Evolutionary conservation across 2,113 vertebrate genomes (phyloP).

Genomic region (Daubentonia madagascariensis): DNA sequence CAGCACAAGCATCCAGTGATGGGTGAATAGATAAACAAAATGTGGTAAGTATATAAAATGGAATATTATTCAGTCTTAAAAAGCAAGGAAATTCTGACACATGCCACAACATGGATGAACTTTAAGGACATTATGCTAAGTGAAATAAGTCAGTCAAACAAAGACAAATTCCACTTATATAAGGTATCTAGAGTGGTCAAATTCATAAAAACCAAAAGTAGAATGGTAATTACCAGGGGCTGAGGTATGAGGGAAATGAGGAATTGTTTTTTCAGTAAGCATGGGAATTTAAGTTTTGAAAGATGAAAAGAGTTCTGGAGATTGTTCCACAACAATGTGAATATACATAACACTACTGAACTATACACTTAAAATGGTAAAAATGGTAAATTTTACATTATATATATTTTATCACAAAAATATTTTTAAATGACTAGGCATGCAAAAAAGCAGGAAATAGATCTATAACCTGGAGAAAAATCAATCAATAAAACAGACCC

Average conservation of each 20-base stretch:
- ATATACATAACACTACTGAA: neutral
- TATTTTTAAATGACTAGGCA: neutral
- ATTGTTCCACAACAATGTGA: neutral
- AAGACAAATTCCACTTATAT: neutral
- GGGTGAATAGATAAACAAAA: neutral
- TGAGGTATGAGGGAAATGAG: neutral
- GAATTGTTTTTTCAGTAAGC: neutral
- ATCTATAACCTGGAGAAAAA: neutral
- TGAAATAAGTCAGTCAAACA: neutral
- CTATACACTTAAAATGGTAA: neutral
- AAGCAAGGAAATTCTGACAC: neutral
- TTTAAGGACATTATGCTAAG: neutral
- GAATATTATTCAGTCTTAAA: neutral
- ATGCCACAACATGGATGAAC: neutral
- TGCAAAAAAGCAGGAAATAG: neutral
- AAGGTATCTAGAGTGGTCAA: neutral
- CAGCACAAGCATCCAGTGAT: neutral
- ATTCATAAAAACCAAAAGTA: neutral
- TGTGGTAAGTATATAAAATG: neutral
- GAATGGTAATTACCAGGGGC: neutral
- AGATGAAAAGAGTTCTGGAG: neutral
- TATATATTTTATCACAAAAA: neutral
- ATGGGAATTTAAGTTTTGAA: neutral
- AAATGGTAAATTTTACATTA: neutral
- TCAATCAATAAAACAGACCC: neutral